Conservation (phyloP, 2,888 invertebrate species). For the Actias luna region DNA sequence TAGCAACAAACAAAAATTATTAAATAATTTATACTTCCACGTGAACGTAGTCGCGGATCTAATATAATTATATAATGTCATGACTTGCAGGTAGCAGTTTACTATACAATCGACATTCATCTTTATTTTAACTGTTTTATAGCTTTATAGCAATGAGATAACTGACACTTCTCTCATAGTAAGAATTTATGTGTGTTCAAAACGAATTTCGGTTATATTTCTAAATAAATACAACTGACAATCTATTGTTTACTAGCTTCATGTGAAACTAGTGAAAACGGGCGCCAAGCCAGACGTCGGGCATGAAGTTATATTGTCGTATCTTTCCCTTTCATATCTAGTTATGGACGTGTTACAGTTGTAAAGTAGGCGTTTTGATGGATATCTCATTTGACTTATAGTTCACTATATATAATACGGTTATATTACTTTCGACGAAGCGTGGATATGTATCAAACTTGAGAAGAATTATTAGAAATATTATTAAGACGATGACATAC, state of each 20-base stretch:
- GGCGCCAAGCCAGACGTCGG: not conserved
- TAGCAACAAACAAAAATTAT: too few species aligned
- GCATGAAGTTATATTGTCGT: constrained; percentile 12
- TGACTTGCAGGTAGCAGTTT: too few species aligned
- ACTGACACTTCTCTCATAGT: too few species aligned
- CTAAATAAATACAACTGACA: not conserved
- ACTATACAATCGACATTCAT: too few species aligned
- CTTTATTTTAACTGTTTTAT: too few species aligned
- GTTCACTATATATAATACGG: not conserved
- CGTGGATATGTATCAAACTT: not conserved
- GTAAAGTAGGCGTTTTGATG: constrained; percentile 4
- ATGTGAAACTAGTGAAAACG: constrained; percentile 1
- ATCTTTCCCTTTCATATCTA: constrained; percentile 19
- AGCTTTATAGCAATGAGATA: too few species aligned
- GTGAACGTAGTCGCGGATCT: too few species aligned
- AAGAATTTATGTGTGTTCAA: too few species aligned
- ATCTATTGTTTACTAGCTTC: not conserved
- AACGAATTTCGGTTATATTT: not conserved
- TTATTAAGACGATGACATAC: not conserved
- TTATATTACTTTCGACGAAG: not conserved
- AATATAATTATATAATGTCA: too few species aligned
- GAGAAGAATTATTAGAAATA: not conserved
- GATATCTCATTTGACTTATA: not conserved
- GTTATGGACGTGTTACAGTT: constrained; percentile 20
- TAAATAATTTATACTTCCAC: too few species aligned